Percentiles rank a stretch among this genome's conserved stretches.
Conservation (phyloP, 2,113 vertebrate genomes). For the Atherinomorus stipes region DNA sequence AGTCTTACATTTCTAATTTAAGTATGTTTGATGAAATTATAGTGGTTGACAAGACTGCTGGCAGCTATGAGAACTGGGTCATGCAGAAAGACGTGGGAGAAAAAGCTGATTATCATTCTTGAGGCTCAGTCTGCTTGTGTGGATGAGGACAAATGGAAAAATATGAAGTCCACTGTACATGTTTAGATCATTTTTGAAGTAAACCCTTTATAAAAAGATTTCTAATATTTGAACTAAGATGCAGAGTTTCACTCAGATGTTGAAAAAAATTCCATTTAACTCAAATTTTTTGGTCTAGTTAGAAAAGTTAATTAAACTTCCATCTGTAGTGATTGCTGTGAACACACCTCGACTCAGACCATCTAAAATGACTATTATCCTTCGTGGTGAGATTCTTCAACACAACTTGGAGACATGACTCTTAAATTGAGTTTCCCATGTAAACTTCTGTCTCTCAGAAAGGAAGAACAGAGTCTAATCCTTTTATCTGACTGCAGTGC, state of each 20-base stretch:
- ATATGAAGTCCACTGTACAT: too few species aligned
- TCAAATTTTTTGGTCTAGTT: too few species aligned
- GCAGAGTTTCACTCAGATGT: too few species aligned
- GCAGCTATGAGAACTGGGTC: slow-evolving; percentile 40
- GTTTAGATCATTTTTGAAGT: too few species aligned
- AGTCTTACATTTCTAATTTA: too few species aligned
- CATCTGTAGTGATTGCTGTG: background rate
- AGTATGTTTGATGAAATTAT: too few species aligned
- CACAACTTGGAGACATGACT: slow-evolving; percentile 33
- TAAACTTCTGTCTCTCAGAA: slow-evolving; percentile 49
- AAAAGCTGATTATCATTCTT: slow-evolving; percentile 55
- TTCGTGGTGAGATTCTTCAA: slow-evolving; percentile 1
- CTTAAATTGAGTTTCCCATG: slow-evolving; percentile 57
- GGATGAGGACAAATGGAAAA: too few species aligned
- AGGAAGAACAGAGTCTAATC: slow-evolving; percentile 45
- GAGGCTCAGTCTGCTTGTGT: slow-evolving; percentile 10
- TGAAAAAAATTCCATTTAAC: too few species aligned
- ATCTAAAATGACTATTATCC: slow-evolving; percentile 15
- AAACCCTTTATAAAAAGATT: too few species aligned
- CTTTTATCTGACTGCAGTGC: slow-evolving; percentile 45
- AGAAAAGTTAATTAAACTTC: background rate
- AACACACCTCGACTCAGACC: background rate
- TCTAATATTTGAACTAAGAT: too few species aligned
- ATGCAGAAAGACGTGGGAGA: slow-evolving; percentile 41
- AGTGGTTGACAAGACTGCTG: slow-evolving; percentile 23